phyloP scores from a whole-genome alignment of 2,888 invertebrate genomes.

The Drosophila dives region DNA sequence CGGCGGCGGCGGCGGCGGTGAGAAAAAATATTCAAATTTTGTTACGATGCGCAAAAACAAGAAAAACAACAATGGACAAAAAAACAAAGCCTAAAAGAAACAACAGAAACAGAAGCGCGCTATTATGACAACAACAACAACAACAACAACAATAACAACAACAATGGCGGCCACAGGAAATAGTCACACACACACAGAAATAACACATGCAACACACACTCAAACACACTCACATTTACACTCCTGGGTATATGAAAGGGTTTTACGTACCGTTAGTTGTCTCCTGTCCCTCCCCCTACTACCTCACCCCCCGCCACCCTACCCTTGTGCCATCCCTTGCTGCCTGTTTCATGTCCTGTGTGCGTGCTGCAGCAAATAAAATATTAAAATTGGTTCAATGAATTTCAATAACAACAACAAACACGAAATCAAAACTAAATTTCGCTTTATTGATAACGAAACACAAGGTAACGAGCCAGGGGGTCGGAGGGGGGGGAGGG shows the following conservation, averaged over 20 bases:
- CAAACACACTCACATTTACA: conserved; percentile 15
- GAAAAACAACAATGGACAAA: conserved; percentile 55
- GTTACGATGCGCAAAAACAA: conserved; percentile 78
- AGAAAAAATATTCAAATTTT: conserved; percentile 79
- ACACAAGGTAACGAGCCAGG: conserved; percentile 60
- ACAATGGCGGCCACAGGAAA: conserved; percentile 80
- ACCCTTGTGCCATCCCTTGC: not conserved
- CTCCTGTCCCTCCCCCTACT: conserved; percentile 11
- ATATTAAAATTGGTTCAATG: conserved; percentile 82
- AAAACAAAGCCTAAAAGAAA: conserved; percentile 71
- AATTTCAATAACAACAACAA: conserved; percentile 81
- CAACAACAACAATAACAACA: conserved; percentile 47
- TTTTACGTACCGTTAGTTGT: conserved; percentile 75
- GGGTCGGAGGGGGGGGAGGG: not conserved
- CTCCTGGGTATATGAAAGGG: conserved; percentile 60
- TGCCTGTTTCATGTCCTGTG: conserved; percentile 25
- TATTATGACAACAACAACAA: conserved; percentile 60
- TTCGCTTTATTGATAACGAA: conserved; percentile 81
- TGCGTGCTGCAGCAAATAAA: conserved; percentile 75
- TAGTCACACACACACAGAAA: conserved; percentile 71
- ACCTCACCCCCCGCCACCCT: not conserved
- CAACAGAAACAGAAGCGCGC: conserved; percentile 62
- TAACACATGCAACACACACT: conserved; percentile 32
- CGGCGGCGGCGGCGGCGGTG: conserved; percentile 42
- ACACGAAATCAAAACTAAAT: conserved; percentile 82